These are phyloP conservation scores for Plecturocebus donacophilus DNA, from an alignment of 2,113 vertebrate species.

Conservation along the genomic window DNA sequence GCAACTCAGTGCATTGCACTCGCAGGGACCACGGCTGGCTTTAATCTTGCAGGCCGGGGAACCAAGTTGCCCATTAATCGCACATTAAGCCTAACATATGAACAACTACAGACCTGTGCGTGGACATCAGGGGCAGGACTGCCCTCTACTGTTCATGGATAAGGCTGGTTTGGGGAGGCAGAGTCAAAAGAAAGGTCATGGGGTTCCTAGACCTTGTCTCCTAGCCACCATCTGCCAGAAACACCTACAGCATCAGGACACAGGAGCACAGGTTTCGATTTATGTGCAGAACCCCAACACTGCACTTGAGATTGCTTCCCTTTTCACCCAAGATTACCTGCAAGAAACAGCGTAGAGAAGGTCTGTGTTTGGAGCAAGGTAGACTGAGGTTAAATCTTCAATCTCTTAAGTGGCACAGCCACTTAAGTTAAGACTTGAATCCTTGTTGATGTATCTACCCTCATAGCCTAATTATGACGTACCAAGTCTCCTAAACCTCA, in stretches of 20 bases:
- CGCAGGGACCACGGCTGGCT: neutral
- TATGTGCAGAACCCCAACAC: rapidly evolving
- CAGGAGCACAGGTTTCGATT: neutral
- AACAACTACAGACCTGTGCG: neutral
- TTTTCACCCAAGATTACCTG: neutral
- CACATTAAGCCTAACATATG: neutral
- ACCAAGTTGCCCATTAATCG: neutral
- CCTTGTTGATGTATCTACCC: no score
- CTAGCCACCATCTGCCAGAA: neutral
- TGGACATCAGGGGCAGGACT: neutral
- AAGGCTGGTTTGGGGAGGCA: neutral
- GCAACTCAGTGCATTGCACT: neutral
- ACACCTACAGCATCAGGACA: neutral
- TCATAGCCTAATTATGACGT: neutral
- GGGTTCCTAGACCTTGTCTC: neutral
- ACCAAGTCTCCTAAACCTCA: neutral
- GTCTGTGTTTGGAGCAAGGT: neutral
- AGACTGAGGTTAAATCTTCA: neutral
- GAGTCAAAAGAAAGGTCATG: neutral
- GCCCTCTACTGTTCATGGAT: neutral
- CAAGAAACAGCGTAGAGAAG: neutral
- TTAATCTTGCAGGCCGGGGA: neutral
- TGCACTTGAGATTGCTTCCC: neutral
- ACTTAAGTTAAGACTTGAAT: neutral
- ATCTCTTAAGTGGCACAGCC: neutral